Evolutionary conservation across 2,888 invertebrate species (phyloP).

Genomic region (Cecidostiba fungosa): DNA sequence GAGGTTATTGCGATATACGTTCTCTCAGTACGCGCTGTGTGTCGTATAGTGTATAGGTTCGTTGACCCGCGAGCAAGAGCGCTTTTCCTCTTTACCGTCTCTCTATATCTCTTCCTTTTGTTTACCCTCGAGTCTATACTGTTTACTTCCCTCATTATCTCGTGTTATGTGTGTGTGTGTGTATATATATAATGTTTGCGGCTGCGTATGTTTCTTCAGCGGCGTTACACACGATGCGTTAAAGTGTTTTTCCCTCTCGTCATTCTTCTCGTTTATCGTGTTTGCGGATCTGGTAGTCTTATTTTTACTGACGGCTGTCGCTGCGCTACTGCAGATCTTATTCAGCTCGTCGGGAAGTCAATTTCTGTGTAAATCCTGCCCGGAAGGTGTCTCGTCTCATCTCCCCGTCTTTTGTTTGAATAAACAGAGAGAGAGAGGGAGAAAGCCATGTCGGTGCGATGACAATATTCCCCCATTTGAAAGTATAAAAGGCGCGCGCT

Average conservation of each 20-base stretch:
- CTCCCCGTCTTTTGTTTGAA: background rate
- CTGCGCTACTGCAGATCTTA: background rate
- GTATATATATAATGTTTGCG: background rate
- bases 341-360: background rate
- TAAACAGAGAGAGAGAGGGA: background rate
- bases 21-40: background rate
- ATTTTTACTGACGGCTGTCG: background rate
- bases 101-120: background rate
- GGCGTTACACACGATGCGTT: background rate
- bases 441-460: too few relatives aligned
- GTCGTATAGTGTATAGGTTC: background rate
- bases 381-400: background rate
- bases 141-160: background rate
- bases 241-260: background rate
- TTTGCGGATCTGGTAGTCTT: background rate
- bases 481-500: background rate
- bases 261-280: background rate
- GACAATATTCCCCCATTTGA: background rate
- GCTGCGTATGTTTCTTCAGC: background rate
- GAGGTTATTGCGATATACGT: conserved; percentile 18
- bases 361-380: background rate
- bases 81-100: background rate
- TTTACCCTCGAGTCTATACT: background rate
- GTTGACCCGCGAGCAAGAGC: conserved; percentile 21
- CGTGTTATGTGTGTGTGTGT: background rate